Conservation (phyloP, 2,113 vertebrate genomes). For the Anthoscopus minutus region DNA sequence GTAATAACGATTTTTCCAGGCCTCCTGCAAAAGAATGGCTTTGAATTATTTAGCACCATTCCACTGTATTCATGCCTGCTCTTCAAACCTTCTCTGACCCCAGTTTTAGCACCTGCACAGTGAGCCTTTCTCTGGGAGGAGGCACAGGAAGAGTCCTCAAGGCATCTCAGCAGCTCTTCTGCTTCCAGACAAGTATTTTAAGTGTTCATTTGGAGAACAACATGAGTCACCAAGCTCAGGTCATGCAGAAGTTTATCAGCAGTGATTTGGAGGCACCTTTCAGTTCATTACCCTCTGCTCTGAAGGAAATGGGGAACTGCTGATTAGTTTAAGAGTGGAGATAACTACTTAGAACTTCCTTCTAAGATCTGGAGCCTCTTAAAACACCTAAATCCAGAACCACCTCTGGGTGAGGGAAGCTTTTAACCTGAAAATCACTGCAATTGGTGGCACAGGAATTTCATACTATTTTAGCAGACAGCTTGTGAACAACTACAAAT, state of each 20-base stretch:
- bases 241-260: neutral
- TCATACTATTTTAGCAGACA: neutral
- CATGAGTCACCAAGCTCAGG: constrained; percentile 4
- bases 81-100: neutral
- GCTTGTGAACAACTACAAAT: neutral
- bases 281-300: constrained; percentile 1
- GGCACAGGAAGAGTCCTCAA: neutral
- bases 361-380: neutral
- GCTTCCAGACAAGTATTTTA: neutral
- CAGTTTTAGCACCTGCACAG: neutral
- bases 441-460: neutral
- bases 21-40: neutral
- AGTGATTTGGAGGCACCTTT: neutral
- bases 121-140: neutral
- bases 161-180: neutral
- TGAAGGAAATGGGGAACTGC: neutral
- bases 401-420: neutral
- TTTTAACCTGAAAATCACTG: neutral
- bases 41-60: constrained; percentile 20
- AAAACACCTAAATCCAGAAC: neutral
- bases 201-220: neutral
- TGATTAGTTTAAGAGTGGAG: neutral
- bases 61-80: neutral
- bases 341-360: neutral
- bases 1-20: constrained; percentile 21